Conservation (phyloP, 2,888 invertebrate genomes). For the Thecophora atra region DNA sequence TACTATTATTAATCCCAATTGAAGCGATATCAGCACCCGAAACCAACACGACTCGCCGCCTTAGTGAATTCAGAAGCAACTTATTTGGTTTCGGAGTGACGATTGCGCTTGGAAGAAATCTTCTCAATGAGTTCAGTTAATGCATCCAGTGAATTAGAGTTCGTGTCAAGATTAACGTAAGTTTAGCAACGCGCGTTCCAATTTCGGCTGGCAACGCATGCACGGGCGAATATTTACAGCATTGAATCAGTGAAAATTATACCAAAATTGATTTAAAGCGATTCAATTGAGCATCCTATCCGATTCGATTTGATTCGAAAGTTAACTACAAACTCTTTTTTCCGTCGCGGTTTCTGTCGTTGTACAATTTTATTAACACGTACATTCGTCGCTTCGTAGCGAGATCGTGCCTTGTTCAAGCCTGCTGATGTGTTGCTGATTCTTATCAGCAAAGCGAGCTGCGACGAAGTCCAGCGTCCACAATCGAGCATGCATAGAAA, state of each 20-base stretch:
- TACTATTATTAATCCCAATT: slow-evolving; percentile 30
- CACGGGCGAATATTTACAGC: background rate
- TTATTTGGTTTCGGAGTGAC: slow-evolving; percentile 21
- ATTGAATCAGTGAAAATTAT: background rate
- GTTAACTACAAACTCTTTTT: background rate
- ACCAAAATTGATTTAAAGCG: slow-evolving; percentile 3
- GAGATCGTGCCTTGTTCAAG: background rate
- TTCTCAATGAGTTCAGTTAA: slow-evolving; percentile 33
- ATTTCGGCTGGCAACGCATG: slow-evolving; percentile 18
- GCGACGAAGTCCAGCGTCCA: too few species aligned
- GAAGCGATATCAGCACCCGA: slow-evolving; percentile 26
- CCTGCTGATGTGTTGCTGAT: background rate
- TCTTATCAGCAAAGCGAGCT: slow-evolving; percentile 22
- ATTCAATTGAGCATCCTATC: too few species aligned
- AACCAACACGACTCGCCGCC: background rate
- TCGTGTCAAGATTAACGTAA: slow-evolving; percentile 26
- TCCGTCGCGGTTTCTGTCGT: slow-evolving; percentile 5
- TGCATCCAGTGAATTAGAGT: slow-evolving; percentile 28
- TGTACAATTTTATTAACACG: too few species aligned
- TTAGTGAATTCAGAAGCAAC: slow-evolving; percentile 18
- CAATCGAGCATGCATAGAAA: background rate
- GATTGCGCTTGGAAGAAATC: slow-evolving; percentile 27
- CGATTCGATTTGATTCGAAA: slow-evolving; percentile 2
- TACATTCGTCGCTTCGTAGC: background rate
- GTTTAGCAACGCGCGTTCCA: slow-evolving; percentile 18